phyloP scores from a whole-genome alignment of 64 coral and sea anemone species.

The Exaiptasia diaphana region DNA sequence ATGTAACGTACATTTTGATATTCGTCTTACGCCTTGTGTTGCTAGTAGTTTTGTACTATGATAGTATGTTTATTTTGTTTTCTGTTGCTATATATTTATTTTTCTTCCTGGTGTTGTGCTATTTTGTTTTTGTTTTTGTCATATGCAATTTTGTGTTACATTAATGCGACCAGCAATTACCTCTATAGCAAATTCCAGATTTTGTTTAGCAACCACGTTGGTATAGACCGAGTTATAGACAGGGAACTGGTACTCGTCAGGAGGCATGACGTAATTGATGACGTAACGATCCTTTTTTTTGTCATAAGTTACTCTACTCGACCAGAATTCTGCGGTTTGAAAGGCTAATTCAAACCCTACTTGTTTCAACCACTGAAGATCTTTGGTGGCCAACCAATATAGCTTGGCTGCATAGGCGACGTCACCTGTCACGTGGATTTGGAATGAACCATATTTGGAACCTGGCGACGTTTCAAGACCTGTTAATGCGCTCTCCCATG shows the following conservation, averaged over 20 bases:
- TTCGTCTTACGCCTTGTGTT: not conserved
- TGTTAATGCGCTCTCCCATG: slow-evolving; percentile 84
- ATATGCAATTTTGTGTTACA: too few species aligned
- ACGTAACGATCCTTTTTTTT: slow-evolving; percentile 39
- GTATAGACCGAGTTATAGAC: slow-evolving; percentile 86
- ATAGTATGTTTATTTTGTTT: too few species aligned
- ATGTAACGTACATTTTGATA: not conserved
- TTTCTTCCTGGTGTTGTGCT: too few species aligned
- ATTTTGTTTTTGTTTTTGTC: too few species aligned
- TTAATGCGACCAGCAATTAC: too few species aligned
- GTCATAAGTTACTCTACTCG: slow-evolving; percentile 74
- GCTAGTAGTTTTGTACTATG: too few species aligned
- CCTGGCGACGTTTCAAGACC: slow-evolving; percentile 84
- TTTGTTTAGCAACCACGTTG: slow-evolving; percentile 87
- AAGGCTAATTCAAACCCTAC: slow-evolving; percentile 70
- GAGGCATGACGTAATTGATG: slow-evolving; percentile 89
- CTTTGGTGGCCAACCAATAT: slow-evolving; percentile 74
- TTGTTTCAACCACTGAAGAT: slow-evolving; percentile 50
- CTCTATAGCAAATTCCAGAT: slow-evolving; percentile 80
- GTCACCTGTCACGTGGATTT: slow-evolving; percentile 86
- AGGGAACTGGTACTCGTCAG: slow-evolving; percentile 91
- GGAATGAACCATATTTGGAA: slow-evolving; percentile 67
- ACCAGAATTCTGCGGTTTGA: slow-evolving; percentile 84
- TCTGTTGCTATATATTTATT: too few species aligned
- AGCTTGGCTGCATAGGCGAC: slow-evolving; percentile 69